Conservation (phyloP, 1,140 invertebrate genomes). For the Zaprionus lachaisei region DNA sequence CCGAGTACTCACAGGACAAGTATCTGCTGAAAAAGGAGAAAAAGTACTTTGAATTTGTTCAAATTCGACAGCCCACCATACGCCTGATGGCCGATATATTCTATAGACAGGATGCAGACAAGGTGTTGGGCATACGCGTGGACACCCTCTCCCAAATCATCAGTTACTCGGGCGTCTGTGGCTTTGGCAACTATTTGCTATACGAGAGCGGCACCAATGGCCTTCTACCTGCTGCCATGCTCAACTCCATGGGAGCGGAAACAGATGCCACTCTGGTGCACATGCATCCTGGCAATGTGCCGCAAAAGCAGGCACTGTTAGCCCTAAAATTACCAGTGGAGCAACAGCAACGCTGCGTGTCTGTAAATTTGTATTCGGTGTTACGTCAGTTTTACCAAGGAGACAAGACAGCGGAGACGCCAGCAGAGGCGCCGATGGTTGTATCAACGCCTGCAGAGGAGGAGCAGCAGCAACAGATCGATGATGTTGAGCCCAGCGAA, state of each 20-base stretch:
- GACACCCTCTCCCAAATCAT: slow-evolving; percentile 95
- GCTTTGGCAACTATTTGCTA: slow-evolving; percentile 91
- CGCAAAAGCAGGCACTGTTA: slow-evolving; percentile 90
- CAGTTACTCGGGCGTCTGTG: slow-evolving; percentile 91
- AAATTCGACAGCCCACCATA: slow-evolving; percentile 90
- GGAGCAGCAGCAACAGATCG: slow-evolving; percentile 13
- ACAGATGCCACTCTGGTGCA: slow-evolving; percentile 89
- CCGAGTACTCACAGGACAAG: slow-evolving; percentile 96
- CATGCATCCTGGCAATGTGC: slow-evolving; percentile 91
- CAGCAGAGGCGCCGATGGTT: background rate
- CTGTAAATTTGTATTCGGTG: slow-evolving; percentile 90
- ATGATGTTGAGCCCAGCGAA: slow-evolving; percentile 60
- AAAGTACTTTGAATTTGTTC: slow-evolving; percentile 93
- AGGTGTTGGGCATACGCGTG: slow-evolving; percentile 92
- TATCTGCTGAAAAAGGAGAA: slow-evolving; percentile 97
- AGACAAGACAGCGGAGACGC: slow-evolving; percentile 15
- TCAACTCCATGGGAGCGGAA: slow-evolving; percentile 89
- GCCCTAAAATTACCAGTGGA: slow-evolving; percentile 91
- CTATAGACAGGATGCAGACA: slow-evolving; percentile 90
- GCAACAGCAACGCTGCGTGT: slow-evolving; percentile 88
- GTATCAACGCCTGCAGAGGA: background rate
- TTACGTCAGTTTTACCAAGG: slow-evolving; percentile 87
- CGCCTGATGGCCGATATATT: slow-evolving; percentile 91
- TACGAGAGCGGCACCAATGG: slow-evolving; percentile 95
- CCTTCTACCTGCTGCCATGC: slow-evolving; percentile 91